A percentile compares a stretch with the other conserved stretches of the same genome.
phyloP scores from a whole-genome alignment of 2,888 invertebrate species.

The Xestia ashworthii region DNA sequence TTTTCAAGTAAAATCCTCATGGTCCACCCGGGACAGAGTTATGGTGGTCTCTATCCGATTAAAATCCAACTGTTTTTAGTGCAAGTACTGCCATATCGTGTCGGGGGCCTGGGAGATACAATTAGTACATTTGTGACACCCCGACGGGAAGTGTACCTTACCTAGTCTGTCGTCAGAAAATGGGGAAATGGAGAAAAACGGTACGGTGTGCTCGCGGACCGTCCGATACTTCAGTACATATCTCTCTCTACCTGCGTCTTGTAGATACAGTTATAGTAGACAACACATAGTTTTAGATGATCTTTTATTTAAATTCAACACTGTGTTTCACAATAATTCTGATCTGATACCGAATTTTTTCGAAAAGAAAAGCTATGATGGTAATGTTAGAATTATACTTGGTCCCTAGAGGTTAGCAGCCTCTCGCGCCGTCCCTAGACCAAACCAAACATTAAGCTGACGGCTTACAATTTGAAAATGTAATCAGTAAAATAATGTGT shows the following conservation, averaged over 20 bases:
- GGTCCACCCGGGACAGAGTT: background rate
- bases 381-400: background rate
- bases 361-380: background rate
- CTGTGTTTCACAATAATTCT: background rate
- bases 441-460: background rate
- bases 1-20: background rate
- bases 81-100: background rate
- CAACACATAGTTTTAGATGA: background rate
- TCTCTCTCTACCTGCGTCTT: background rate
- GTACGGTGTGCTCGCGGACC: background rate
- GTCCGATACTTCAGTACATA: background rate
- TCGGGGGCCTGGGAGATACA: background rate
- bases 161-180: background rate
- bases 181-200: background rate
- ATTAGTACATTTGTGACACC: background rate
- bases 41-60: background rate
- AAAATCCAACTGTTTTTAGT: background rate
- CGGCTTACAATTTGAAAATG: background rate
- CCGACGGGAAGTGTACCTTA: too few species aligned
- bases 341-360: background rate
- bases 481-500: constrained; percentile 24
- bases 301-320: background rate
- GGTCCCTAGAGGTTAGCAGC: background rate
- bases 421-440: background rate
- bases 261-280: background rate